Percentiles rank a stretch among this genome's conserved stretches.
phyloP scores from a whole-genome alignment of 2,797 vertebrate genomes.

The Vireo griseus region DNA sequence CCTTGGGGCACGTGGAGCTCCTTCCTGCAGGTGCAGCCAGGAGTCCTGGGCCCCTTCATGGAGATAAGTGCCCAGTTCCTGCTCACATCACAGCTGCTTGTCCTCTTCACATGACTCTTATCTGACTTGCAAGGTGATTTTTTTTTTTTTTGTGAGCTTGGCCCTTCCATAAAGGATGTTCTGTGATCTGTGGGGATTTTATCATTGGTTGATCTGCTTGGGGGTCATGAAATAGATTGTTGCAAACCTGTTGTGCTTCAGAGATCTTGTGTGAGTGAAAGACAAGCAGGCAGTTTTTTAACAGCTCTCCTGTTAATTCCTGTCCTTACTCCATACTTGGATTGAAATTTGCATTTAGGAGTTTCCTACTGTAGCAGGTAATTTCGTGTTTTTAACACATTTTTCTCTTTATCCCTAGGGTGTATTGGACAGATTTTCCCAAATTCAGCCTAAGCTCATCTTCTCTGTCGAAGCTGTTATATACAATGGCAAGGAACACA shows the following conservation, averaged over 20 bases:
- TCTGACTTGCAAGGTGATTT: not conserved
- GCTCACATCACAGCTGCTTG: not conserved
- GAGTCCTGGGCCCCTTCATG: not conserved
- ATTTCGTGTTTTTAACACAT: not conserved
- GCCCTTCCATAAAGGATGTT: fast-evolving
- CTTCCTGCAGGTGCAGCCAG: not conserved
- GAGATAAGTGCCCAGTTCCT: not conserved
- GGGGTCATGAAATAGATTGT: not conserved
- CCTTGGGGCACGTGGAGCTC: fast-evolving
- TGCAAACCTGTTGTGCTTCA: not conserved
- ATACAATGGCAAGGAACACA: slow-evolving; percentile 91
- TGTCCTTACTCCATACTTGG: not conserved
- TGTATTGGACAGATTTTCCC: slow-evolving; percentile 93
- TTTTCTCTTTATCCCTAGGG: slow-evolving; percentile 74
- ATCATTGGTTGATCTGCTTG: not conserved
- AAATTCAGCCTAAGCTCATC: slow-evolving; percentile 94
- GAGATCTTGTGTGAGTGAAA: not conserved
- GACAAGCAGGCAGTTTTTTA: not conserved
- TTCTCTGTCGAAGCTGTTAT: slow-evolving; percentile 93
- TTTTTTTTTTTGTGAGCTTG: not conserved
- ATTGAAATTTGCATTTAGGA: not conserved
- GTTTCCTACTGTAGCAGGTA: not conserved
- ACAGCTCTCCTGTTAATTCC: not conserved
- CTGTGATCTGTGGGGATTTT: not conserved
- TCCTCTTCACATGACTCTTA: not conserved